Percentiles rank a stretch among this genome's conserved stretches.
phyloP scores from a whole-genome alignment of 2,113 vertebrate species.

The Heptranchias perlo region DNA sequence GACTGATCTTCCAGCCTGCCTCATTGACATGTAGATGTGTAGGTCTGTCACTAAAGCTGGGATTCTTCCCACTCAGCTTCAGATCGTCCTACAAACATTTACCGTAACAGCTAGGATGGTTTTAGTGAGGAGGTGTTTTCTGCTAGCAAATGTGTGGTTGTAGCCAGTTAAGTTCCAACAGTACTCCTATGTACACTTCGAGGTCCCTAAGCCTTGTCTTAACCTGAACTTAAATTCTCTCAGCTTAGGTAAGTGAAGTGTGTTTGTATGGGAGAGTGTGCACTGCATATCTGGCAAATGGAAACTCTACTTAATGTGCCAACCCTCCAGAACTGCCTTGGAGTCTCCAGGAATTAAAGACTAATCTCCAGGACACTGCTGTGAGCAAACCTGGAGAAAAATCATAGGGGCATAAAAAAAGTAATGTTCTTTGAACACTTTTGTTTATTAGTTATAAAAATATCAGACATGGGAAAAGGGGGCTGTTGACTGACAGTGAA shows the following conservation, averaged over 20 bases:
- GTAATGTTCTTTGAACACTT: too few species aligned
- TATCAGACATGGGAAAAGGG: too few species aligned
- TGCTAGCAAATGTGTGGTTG: not conserved
- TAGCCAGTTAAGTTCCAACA: not conserved
- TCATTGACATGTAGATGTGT: not conserved
- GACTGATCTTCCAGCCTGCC: not conserved
- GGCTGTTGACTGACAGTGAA: too few species aligned
- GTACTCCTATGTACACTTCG: not conserved
- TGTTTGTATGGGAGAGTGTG: not conserved
- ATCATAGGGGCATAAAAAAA: too few species aligned
- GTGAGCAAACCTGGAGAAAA: too few species aligned
- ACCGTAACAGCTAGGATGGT: not conserved
- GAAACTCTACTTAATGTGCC: not conserved
- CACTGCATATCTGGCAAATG: not conserved
- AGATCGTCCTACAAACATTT: not conserved
- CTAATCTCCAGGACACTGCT: too few species aligned
- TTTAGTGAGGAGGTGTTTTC: not conserved
- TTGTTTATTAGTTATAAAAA: too few species aligned
- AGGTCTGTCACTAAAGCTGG: not conserved
- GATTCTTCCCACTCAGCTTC: not conserved
- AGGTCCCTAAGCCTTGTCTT: not conserved
- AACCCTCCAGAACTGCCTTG: too few species aligned
- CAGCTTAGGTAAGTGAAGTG: not conserved
- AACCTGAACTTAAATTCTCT: too few species aligned
- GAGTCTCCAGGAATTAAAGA: too few species aligned